Base-by-base conservation (phyloP, 2,888 invertebrate genomes). In the Hydropsyche betteni region DNA sequence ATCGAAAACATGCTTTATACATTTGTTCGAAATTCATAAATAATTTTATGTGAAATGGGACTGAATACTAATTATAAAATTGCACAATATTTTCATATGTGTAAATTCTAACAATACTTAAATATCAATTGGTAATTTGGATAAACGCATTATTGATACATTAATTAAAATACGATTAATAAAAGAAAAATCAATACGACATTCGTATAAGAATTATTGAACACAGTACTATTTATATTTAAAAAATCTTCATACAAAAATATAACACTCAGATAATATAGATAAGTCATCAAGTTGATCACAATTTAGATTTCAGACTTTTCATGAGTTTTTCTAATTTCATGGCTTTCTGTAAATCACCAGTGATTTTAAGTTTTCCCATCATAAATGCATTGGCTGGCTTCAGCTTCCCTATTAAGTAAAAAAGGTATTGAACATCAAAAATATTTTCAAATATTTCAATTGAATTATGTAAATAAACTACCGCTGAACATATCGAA, bases 331-430 rank as follows among this genome's bases (percentile, higher is more conserved):
- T 94, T 83, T 98, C 98, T 77, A 99, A 86, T 83, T 97, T 98
- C 91, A 98, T 93, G 0, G 98, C 99, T 83, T 96, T 94, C 81
- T 93, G 94, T 81, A 99, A 88, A 83, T 97, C 96, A 0, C 99
- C 98, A 79, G 89, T 89, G 80, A 99, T 95, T 86, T 97, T 98
- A 81, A 99, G 86, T 85, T 97, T 98, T 72, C 98, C 98, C 83
- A 93, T 93, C 97, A 99, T 97, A 85, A 97, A 98, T 0, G 99
- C 98, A 1, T 92, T 91, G 0, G 97, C 92, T 2, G 99, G 94
- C 83, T 96, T 97, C 80, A 98, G 82, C 86, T 97, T 94, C 52
- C 95, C 95, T 89, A 83, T 44, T 70, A 74, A 74, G 14, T 71
- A 72, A 73, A 55, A 73, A 74, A 73, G 68, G 69, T 44, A n/a